Evolutionary conservation across 2,888 invertebrate genomes (phyloP), one percentile per base, ranked within the genome.

Genomic region (Lypha dubia): DNA sequence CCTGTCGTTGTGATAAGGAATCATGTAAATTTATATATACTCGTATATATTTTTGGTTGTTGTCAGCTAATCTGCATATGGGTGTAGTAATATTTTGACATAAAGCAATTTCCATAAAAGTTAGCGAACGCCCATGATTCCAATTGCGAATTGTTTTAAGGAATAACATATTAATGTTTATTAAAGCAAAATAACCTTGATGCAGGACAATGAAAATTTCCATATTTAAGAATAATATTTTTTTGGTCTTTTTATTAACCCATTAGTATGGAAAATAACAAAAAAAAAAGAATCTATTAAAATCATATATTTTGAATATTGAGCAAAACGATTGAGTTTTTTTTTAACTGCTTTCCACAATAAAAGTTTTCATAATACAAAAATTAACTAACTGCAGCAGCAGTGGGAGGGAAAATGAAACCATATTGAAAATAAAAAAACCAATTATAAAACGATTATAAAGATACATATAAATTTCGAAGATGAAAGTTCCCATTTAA

Each of bases 81-180:
- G 71, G 67, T 73, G 68, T 84, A 79, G 79, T 84, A 73, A 71
- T 76, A 62, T 76, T 84, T 68, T 84, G 84, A 80, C 76, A 84
- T 84, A 76, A 76, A 80, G 80, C 84, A 84, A 84, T 80, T 80
- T 84, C 71, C 84, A 80, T 84, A 76, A 67, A 60, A 60, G 65
- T 62, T 22, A 22, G 70, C 62, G 75, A 79, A 84, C 84, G 80
- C 80, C 79, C 84, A 79, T 65, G 71, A 70, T 74, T 71, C 62
- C 32, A 32, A 24, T 56, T 71, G 62, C 22, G 49, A 51, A 51
- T 63, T 20, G 4, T 65, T 22, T 35, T 22, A n/a, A 62, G n/a
- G 62, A 44, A 68, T 22, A 20, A 44, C 8, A 28, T 62, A 68
- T n/a, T 44, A 20, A 20, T 8, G 53, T 32, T 15, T 46, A 17